Evolutionary conservation across 1,140 invertebrate genomes (phyloP).

Genomic region (Radopholus similis): DNA sequence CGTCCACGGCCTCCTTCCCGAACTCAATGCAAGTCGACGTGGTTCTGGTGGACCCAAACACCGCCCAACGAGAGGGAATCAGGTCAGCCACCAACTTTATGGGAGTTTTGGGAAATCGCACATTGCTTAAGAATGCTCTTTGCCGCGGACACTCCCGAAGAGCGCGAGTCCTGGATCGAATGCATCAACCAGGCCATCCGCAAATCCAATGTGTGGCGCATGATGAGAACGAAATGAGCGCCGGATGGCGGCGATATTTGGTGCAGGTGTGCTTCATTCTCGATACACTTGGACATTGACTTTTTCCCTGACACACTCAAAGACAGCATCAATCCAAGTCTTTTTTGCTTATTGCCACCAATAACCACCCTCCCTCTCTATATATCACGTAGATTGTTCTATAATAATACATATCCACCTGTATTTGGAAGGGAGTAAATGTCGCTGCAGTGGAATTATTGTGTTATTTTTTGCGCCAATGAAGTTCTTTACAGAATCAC

Average conservation of each 20-base stretch:
- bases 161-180: slow-evolving; percentile 21
- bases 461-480: no score
- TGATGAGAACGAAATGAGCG: neutral
- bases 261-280: no score
- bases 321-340: no score
- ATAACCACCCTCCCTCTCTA: neutral
- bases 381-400: neutral
- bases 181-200: slow-evolving; percentile 28
- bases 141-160: slow-evolving; percentile 27
- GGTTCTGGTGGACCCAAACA: neutral
- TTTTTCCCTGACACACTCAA: no score
- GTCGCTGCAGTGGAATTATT: no score
- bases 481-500: no score
- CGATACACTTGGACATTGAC: no score
- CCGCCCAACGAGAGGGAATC: slow-evolving; percentile 8
- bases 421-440: no score
- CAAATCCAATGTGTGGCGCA: slow-evolving; percentile 27
- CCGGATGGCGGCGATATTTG: no score
- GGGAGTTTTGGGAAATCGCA: neutral
- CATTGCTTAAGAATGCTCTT: slow-evolving; percentile 17
- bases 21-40: slow-evolving; percentile 33
- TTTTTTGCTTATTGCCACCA: neutral
- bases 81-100: slow-evolving; percentile 8
- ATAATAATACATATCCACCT: no score
- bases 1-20: slow-evolving; percentile 24